Evolutionary conservation across 2,888 invertebrate genomes (phyloP).

Genomic region (Syrista parreyssii): DNA sequence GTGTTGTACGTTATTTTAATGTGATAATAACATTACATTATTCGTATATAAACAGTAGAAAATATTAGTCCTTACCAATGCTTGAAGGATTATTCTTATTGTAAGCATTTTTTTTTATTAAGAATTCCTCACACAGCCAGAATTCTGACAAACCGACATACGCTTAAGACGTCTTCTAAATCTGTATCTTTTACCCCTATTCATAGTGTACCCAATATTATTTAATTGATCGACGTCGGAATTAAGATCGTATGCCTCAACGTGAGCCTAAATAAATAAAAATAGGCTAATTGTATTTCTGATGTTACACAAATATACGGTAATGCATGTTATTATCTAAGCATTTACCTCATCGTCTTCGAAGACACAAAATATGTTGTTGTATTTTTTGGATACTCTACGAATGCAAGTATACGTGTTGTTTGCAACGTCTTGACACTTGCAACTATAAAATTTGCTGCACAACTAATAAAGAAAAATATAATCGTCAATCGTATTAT

Average conservation of each 20-base stretch:
- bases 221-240: conserved; percentile 78
- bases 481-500: not conserved
- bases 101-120: not conserved
- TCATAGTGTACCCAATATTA: conserved; percentile 69
- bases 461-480: conserved; percentile 64
- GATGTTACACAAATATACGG: not conserved
- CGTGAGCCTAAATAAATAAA: conserved; percentile 71
- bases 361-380: conserved; percentile 76
- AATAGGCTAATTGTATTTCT: conserved; percentile 16
- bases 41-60: not conserved
- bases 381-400: conserved; percentile 69
- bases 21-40: not conserved
- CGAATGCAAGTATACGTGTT: conserved; percentile 87
- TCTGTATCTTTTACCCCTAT: conserved; percentile 31
- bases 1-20: not conserved
- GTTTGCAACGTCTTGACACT: conserved; percentile 86
- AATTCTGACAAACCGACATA: conserved; percentile 43
- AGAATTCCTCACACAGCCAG: conserved; percentile 31
- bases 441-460: conserved; percentile 75
- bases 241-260: conserved; percentile 81
- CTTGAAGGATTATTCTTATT: not conserved
- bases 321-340: not conserved
- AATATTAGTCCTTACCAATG: not conserved
- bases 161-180: conserved; percentile 47
- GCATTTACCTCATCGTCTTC: conserved; percentile 69